Percentiles rank a stretch among this genome's conserved stretches.
Evolutionary conservation across 1,140 invertebrate species (phyloP).

Genomic region (Scylla paramamosain): DNA sequence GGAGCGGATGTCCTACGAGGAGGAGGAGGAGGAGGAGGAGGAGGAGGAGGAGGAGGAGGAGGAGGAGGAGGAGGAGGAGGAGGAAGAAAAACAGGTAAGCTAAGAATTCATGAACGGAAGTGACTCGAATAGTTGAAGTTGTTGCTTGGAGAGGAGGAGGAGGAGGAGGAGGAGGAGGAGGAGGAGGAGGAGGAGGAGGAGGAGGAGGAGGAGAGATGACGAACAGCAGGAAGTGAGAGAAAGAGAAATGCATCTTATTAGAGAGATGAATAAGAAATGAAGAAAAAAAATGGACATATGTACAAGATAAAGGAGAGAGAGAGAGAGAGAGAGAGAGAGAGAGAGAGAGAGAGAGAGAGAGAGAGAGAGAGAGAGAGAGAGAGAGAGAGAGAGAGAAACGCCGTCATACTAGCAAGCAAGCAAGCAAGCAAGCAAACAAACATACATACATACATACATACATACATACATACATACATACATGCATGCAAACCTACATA

Average conservation of each 20-base stretch:
- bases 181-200: constrained; percentile 6
- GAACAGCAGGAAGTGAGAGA: background rate
- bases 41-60: constrained; percentile 40
- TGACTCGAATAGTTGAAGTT: background rate
- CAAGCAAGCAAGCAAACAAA: background rate
- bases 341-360: constrained; percentile 50
- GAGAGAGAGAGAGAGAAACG: background rate
- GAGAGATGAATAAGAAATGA: too few species aligned
- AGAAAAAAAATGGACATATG: too few species aligned
- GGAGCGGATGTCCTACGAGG: background rate
- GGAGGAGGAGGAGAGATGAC: background rate
- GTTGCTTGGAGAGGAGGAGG: constrained; percentile 13
- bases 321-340: constrained; percentile 45
- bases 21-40: constrained; percentile 23
- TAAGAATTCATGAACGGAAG: background rate
- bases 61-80: constrained; percentile 27
- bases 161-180: constrained; percentile 38
- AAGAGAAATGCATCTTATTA: too few species aligned
- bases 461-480: too few species aligned
- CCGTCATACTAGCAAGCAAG: background rate
- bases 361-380: constrained; percentile 49
- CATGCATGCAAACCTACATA: too few species aligned
- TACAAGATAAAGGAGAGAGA: background rate
- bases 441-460: too few species aligned
- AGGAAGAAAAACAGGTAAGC: background rate